Base-by-base conservation (phyloP, 1,140 invertebrate species). In the Cyphomyrmex costatus region DNA sequence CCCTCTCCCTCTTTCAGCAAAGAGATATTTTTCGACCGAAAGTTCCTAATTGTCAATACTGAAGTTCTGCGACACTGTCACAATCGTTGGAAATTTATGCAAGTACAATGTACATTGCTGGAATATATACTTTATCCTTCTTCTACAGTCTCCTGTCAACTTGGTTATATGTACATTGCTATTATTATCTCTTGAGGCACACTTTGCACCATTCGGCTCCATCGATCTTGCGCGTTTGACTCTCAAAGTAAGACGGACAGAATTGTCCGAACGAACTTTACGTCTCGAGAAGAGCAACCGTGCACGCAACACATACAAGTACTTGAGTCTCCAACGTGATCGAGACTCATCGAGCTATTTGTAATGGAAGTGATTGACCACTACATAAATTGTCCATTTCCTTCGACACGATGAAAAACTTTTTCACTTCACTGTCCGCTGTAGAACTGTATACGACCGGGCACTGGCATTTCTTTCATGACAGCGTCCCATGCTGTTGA, bases 371-470 rank as follows among this genome's bases (percentile, higher is more conserved):
- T 88, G 88, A 73, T 91, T 89, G 87, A 87, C 77, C 63, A 58
- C 56, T 86, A 89, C 66, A 90, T 89, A 91, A 92, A 65, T 79
- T 80, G 73, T 73, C 86, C 63, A 77, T 89, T 89, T 71, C 27
- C 49, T 24, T 78, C 46, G 76, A 36, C 65, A 61, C 21, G 36
- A 16, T 36, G 46, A 12, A 46, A 14, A 71, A 74, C n/a, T 60
- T 60, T 90, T 36, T 68, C 86, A 74, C 93, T 91, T 95, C 94
- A 95, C 92, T 95, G 93, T 88, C 93, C 94, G 91, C 91, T 95
- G 77, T 95, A 95, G 85, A 94, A 95, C 86, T 94, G 93, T 68
- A 94, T 91, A 77, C 93, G 92, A 56, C 94, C 93, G 36, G 91
- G 92, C 36, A 91, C 90, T 58, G 93, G 93, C 82, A 93, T 94